Evolutionary conservation across 2,113 vertebrate genomes (phyloP).

Genomic region (Zapus hudsonius): DNA sequence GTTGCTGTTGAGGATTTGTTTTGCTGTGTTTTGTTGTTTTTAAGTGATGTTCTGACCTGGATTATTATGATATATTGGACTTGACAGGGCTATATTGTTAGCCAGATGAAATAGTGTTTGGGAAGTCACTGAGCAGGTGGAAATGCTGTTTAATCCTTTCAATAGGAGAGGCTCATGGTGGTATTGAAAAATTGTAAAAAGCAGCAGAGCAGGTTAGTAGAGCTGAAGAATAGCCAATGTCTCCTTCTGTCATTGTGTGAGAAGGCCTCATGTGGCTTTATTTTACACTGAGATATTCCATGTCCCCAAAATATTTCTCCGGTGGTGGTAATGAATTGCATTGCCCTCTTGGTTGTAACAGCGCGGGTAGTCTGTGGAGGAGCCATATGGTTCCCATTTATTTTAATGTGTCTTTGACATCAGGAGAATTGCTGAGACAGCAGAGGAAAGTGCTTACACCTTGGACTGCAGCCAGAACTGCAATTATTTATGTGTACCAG

Average conservation of each 20-base stretch:
- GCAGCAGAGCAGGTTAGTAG: conserved; percentile 52
- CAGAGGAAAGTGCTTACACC: conserved; percentile 85
- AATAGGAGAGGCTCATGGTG: conserved; percentile 51
- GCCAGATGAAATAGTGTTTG: conserved; percentile 69
- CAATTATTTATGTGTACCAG: conserved; percentile 86
- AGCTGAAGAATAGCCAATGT: conserved; percentile 69
- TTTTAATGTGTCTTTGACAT: conserved; percentile 91
- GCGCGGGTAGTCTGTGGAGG: conserved; percentile 81
- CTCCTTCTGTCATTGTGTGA: conserved; percentile 58
- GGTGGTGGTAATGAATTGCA: conserved; percentile 87
- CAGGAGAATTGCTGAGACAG: conserved; percentile 88
- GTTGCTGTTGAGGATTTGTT: neutral
- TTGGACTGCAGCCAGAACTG: conserved; percentile 87
- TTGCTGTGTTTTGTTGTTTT: conserved; percentile 4
- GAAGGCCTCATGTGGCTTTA: conserved; percentile 59
- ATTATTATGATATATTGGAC: conserved; percentile 62
- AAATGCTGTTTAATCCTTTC: conserved; percentile 76
- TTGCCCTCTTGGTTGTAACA: conserved; percentile 85
- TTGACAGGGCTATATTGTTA: conserved; percentile 70
- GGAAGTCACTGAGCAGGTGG: conserved; percentile 76
- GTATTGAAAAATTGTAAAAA: conserved; percentile 69
- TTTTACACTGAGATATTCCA: conserved; percentile 75
- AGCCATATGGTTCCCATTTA: conserved; percentile 94
- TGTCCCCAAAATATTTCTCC: conserved; percentile 79
- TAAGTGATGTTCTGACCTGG: conserved; percentile 62